Evolutionary conservation across 2,797 vertebrate genomes (phyloP).

Genomic region (Falco concolor): DNA sequence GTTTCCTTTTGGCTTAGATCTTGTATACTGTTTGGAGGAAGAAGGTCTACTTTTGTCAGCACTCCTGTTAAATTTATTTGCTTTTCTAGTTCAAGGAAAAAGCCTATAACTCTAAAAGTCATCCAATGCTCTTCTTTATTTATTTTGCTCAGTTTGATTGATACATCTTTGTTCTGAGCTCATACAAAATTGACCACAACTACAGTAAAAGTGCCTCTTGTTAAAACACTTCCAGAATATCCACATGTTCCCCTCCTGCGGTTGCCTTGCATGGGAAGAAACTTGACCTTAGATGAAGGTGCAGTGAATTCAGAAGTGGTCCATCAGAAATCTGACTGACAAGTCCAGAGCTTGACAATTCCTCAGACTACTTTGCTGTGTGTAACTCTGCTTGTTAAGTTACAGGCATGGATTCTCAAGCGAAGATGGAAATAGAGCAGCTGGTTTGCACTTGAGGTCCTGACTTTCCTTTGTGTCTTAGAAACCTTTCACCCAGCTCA

Average conservation of each 20-base stretch:
- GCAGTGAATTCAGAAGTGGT: background rate
- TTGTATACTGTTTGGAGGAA: slow-evolving; percentile 58
- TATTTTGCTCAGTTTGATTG: slow-evolving; percentile 46
- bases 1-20: slow-evolving; percentile 70
- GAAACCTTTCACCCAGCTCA: background rate
- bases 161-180: slow-evolving; percentile 43
- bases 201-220: slow-evolving; percentile 17
- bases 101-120: slow-evolving; percentile 56
- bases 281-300: slow-evolving; percentile 12
- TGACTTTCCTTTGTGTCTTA: background rate
- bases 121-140: slow-evolving; percentile 48
- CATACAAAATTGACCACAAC: background rate
- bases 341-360: background rate
- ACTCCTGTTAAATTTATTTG: slow-evolving; percentile 65
- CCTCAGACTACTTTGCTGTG: background rate
- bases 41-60: slow-evolving; percentile 65
- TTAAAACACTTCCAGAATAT: slow-evolving; percentile 3
- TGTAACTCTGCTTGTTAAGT: background rate
- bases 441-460: background rate
- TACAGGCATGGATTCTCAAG: background rate
- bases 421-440: background rate
- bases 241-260: background rate
- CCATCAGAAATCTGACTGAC: background rate
- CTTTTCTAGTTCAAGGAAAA: slow-evolving; percentile 66
- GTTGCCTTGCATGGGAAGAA: background rate